Evolutionary conservation across 2,888 invertebrate genomes (phyloP).

Genomic region (Nebria brevicollis): DNA sequence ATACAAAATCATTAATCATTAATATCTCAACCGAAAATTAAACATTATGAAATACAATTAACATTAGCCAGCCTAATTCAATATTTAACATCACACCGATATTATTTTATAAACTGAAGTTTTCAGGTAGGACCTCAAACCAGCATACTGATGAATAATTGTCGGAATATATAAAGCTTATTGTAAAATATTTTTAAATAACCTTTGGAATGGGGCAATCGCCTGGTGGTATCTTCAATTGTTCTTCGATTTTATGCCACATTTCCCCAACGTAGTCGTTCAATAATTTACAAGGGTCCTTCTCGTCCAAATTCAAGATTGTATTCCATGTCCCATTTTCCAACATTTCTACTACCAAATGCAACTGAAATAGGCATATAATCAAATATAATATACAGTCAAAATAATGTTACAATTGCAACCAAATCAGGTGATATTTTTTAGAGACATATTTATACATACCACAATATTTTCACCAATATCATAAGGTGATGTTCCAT

Average conservation of each 20-base stretch:
- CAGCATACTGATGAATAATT: no score
- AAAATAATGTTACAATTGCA: no score
- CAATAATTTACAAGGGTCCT: conserved; percentile 32
- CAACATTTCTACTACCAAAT: conserved; percentile 25
- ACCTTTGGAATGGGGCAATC: conserved; percentile 39
- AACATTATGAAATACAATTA: no score
- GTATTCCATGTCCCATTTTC: conserved; percentile 27
- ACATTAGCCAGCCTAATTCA: no score
- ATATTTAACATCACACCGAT: no score
- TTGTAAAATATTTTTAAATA: background rate
- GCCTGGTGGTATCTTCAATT: conserved; percentile 31
- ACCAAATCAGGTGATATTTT: no score
- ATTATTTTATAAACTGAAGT: no score
- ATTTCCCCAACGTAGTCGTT: conserved; percentile 38
- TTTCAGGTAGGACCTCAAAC: no score
- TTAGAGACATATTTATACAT: background rate
- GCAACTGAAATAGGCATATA: conserved; percentile 10
- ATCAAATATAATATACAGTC: no score
- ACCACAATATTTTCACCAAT: conserved; percentile 38
- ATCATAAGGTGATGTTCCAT: conserved; percentile 29
- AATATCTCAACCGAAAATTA: background rate
- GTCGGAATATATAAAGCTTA: no score
- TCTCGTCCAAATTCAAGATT: conserved; percentile 32
- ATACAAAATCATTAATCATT: background rate
- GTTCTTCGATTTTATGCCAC: conserved; percentile 26